Percentiles rank a stretch among this genome's conserved stretches.
Conservation (phyloP, 2,113 vertebrate species). For the Hydropotes inermis region DNA sequence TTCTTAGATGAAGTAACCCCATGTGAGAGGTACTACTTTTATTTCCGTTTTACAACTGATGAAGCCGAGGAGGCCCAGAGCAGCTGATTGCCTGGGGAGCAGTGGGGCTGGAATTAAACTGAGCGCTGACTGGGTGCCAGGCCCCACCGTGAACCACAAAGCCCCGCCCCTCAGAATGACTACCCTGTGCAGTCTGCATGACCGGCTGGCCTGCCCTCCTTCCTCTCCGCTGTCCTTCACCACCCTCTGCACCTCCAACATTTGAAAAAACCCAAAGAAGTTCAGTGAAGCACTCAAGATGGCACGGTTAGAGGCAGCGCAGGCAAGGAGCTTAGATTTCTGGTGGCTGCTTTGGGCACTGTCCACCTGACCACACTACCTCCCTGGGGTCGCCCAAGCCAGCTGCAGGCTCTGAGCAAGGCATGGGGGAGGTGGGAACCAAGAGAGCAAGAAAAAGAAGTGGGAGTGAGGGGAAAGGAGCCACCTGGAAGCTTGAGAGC, state of each 20-base stretch:
- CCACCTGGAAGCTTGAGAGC: neutral
- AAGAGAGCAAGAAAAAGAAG: neutral
- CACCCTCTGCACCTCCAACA: neutral
- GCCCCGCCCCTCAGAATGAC: neutral
- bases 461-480: neutral
- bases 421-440: rapidly evolving
- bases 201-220: rapidly evolving
- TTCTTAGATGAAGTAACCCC: neutral
- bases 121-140: neutral
- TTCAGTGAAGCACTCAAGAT: neutral
- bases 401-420: neutral
- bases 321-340: neutral
- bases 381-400: rapidly evolving
- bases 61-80: neutral
- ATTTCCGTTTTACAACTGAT: neutral
- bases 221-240: neutral
- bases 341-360: neutral
- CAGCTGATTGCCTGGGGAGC: neutral
- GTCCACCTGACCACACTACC: neutral
- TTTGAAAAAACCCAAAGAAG: neutral
- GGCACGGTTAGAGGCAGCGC: neutral
- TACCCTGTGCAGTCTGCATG: rapidly evolving
- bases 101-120: neutral
- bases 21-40: neutral
- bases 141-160: neutral